phyloP scores from a whole-genome alignment of 2,888 invertebrate species.

The Sacculina carcini region DNA sequence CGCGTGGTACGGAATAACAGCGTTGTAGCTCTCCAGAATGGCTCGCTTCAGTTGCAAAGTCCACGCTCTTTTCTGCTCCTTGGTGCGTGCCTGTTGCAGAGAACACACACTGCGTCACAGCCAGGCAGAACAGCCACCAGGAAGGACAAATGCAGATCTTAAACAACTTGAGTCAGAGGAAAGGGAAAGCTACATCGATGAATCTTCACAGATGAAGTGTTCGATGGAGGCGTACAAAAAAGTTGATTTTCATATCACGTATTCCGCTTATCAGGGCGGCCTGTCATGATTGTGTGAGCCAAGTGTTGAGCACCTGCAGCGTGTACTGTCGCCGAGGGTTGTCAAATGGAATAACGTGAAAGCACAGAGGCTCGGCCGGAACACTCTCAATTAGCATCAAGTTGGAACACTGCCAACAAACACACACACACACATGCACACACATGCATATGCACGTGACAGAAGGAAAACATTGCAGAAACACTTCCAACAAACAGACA shows the following conservation, averaged over 20 bases:
- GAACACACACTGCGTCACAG: too few relatives aligned
- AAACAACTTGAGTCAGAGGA: not conserved
- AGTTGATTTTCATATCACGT: too few relatives aligned
- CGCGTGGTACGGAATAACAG: slow-evolving; percentile 79
- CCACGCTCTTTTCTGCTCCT: slow-evolving; percentile 66
- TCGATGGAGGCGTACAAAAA: too few relatives aligned
- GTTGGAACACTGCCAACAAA: slow-evolving; percentile 63
- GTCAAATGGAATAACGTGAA: slow-evolving; percentile 89
- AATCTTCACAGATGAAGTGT: too few relatives aligned
- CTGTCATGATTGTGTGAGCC: not conserved
- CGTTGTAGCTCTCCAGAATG: slow-evolving; percentile 75
- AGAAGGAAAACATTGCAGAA: too few relatives aligned
- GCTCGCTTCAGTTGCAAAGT: slow-evolving; percentile 51
- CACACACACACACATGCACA: too few relatives aligned
- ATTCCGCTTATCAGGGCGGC: too few relatives aligned
- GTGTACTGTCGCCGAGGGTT: slow-evolving; percentile 76
- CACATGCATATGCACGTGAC: too few relatives aligned
- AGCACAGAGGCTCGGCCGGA: slow-evolving; percentile 72
- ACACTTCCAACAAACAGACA: not conserved
- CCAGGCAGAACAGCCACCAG: too few relatives aligned
- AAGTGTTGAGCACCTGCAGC: slow-evolving; percentile 32
- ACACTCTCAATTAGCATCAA: slow-evolving; percentile 90
- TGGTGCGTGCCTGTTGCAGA: slow-evolving; percentile 42
- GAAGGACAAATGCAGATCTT: not conserved
- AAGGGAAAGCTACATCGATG: not conserved